Evolutionary conservation across 2,113 vertebrate genomes (phyloP), one percentile per base, ranked within the genome.

Genomic region (Leucoraja erinaceus): DNA sequence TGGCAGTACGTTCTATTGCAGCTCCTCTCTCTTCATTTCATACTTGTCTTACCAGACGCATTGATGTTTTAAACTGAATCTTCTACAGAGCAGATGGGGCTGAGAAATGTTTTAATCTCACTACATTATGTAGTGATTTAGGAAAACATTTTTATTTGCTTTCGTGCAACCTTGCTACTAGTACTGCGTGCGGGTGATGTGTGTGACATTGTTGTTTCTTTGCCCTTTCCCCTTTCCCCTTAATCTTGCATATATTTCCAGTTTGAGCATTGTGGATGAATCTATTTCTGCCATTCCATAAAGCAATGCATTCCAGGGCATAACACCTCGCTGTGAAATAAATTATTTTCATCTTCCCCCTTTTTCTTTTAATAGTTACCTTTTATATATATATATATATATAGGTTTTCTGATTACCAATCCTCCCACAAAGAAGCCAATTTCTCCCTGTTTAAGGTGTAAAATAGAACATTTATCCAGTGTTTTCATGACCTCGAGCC

Each of bases 1-100:
- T 97, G 47, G 97, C 97, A 94, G 98, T 99, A 96, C 96, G 96
- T 90, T 33, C 83, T 16, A 3, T 63, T 31, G 61, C 83, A 31
- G 83, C 28, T 47, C 4, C 76, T 83, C 31, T 47, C 22, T 56
- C 81, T 84, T 4, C 10, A 14, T 25, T 61, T 59, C 28, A 14
- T 28, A 28, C 28, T 59, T 84, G 54, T 8, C 81, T 59, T 28
- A 61, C 56, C 11, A 28, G 56, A 25, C n/a, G 11, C 28, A 28
- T 84, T 84, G 25, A 61, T 11, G 7, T 18, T 81, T 56, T 81
- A 81, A 81, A 54, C 7, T 81, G 16, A 54, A 20, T 20, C 33
- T 5, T 22, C 38, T 20, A 8, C 38, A 81, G 47, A 25, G 20
- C 78, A 81, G 20, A 54, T 56, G 78, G 22, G 78, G 20, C 38